Base-by-base conservation (phyloP, 2,797 vertebrate species). In the Loriculus beryllinus region DNA sequence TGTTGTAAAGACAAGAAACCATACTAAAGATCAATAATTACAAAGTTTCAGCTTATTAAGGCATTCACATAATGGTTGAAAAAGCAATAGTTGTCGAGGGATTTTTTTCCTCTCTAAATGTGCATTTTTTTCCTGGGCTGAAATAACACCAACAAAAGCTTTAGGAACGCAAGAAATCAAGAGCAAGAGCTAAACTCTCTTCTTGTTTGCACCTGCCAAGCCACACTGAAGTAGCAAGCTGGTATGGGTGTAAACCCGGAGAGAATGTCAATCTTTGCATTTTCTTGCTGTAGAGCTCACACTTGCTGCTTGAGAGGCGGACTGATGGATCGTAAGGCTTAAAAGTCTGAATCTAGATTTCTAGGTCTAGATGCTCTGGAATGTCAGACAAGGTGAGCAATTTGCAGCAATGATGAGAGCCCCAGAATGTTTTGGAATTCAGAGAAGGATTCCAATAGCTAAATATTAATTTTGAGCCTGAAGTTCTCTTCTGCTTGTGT, bases 141-240 rank as follows among this genome's bases (percentile, higher is more conserved):
- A 93, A 76, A 25, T 67, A 82, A 37, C 22, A 75, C 25, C 31
- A 57, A 57, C 19, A 91, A 87, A 91, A 86, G 19, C 52, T 88
- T 94, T 74, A 64, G 56, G 42, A 82, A 54, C 28, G 86, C 76
- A 88, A 69, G 25, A 87, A 78, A 51, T 48, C 45, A 84, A 70
- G 35, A 95, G 29, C 56, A 82, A 62, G 67, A 85, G 49, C 71
- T n/a, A 80, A 92, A 85, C 42, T 88, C 54, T 90, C 45, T 72
- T 78, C 86, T 93, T 71, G 60, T 89, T 95, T 89, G 71, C 71
- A 93, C 86, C 92, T 93, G 90, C 81, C 95, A 96, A 95, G 75
- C 75, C 81, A 74, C 62, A 51, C 60, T 88, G 84, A 92, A 89
- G 78, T 89, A 80, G 68, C 78, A 88, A 83, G 75, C 76, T 86